A percentile compares a stretch with the other conserved stretches of the same genome.
Conservation (phyloP, 2,888 invertebrate genomes). For the Ophion obscuratus region DNA sequence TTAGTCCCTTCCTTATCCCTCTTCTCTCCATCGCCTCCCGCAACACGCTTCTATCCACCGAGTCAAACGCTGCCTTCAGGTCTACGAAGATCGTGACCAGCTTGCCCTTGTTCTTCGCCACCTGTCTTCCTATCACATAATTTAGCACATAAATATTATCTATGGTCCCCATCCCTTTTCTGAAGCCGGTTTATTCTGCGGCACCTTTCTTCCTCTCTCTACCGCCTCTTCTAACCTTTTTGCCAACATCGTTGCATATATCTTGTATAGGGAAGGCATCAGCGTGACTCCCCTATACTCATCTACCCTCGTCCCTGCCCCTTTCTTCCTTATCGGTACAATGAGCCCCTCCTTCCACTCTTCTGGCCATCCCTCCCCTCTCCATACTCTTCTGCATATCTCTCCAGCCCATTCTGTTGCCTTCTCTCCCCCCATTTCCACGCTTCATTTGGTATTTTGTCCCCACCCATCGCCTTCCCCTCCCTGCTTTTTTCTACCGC, state of each 20-base stretch:
- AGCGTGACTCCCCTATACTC: slow-evolving; percentile 58
- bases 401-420: background rate
- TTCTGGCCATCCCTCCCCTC: slow-evolving; percentile 17
- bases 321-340: slow-evolving; percentile 9
- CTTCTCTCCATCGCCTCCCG: too few relatives aligned
- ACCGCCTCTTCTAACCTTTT: background rate
- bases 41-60: too few relatives aligned
- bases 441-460: too few relatives aligned
- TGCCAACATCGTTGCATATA: slow-evolving; percentile 18
- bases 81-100: too few relatives aligned
- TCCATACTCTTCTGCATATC: background rate
- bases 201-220: background rate
- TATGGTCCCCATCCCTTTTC: too few relatives aligned
- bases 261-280: slow-evolving; percentile 38
- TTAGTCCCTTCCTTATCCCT: too few relatives aligned
- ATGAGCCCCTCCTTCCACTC: slow-evolving; percentile 37
- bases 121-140: too few relatives aligned
- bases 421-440: background rate
- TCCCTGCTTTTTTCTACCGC: background rate
- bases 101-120: too few relatives aligned
- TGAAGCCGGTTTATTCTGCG: too few relatives aligned
- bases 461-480: too few relatives aligned
- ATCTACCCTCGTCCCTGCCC: background rate
- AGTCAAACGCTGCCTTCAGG: too few relatives aligned
- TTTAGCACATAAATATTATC: too few relatives aligned